Conservation (phyloP, 2,888 invertebrate genomes). For the Drosophila siamana region DNA sequence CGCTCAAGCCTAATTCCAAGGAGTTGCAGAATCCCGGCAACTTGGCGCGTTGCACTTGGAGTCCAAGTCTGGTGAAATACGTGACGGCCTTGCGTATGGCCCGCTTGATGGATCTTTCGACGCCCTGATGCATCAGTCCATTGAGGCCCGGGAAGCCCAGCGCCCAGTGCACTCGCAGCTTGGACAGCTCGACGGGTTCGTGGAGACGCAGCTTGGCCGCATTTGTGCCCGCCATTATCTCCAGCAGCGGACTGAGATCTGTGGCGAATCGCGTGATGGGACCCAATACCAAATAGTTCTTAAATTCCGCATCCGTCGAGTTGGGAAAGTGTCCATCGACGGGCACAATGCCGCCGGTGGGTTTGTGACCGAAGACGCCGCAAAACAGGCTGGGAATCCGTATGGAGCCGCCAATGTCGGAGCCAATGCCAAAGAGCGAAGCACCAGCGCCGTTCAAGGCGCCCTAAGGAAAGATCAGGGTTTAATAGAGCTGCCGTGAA, state of each 20-base stretch:
- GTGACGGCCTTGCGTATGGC: constrained; percentile 69
- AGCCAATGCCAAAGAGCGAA: constrained; percentile 91
- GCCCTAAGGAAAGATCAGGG: constrained; percentile 85
- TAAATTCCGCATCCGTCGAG: constrained; percentile 86
- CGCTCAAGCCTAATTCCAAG: constrained; percentile 64
- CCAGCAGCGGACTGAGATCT: constrained; percentile 90
- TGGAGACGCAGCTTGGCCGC: constrained; percentile 86
- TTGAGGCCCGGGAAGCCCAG: constrained; percentile 67
- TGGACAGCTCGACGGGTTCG: constrained; percentile 86
- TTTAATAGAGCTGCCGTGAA: too few species aligned
- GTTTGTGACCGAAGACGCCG: constrained; percentile 95
- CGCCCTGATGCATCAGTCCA: constrained; percentile 61
- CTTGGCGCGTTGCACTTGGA: constrained; percentile 44
- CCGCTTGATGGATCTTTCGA: constrained; percentile 66
- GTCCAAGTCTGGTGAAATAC: constrained; percentile 64
- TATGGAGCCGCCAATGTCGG: constrained; percentile 95
- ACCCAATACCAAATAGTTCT: constrained; percentile 87
- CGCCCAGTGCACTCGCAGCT: constrained; percentile 85
- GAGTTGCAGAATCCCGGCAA: constrained; percentile 64
- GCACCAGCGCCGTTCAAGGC: constrained; percentile 91
- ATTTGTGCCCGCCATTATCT: constrained; percentile 87
- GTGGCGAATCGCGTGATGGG: constrained; percentile 92
- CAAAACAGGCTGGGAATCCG: constrained; percentile 94
- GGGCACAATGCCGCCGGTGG: constrained; percentile 89
- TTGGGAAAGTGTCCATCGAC: constrained; percentile 88